A percentile compares a stretch with the other conserved stretches of the same genome.
Evolutionary conservation across 2,888 invertebrate genomes (phyloP).

Genomic region (Dusona sp.): DNA sequence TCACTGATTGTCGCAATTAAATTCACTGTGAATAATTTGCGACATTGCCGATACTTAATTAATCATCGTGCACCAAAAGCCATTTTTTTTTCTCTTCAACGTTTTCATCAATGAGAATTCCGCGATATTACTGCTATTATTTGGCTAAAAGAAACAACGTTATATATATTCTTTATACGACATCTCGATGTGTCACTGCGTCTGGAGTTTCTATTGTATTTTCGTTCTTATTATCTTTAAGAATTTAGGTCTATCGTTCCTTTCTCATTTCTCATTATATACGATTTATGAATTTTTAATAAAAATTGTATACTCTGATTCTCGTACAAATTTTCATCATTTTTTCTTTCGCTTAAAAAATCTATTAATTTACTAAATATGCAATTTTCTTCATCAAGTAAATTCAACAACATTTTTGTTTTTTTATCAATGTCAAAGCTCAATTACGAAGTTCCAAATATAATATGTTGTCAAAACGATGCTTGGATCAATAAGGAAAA

Average conservation of each 20-base stretch:
- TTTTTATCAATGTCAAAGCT: background rate
- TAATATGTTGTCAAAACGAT: background rate
- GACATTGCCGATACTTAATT: slow-evolving; percentile 29
- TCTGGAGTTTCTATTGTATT: slow-evolving; percentile 24
- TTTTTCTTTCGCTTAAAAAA: background rate
- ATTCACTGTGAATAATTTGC: slow-evolving; percentile 2
- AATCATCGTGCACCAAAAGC: slow-evolving; percentile 4
- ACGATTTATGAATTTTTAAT: slow-evolving; percentile 68
- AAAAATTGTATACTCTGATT: slow-evolving; percentile 56
- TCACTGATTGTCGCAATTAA: slow-evolving; percentile 14
- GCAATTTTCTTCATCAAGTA: background rate
- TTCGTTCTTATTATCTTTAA: slow-evolving; percentile 24
- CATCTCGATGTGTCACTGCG: slow-evolving; percentile 14
- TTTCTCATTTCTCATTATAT: slow-evolving; percentile 52
- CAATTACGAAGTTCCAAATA: background rate
- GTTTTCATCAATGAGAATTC: background rate
- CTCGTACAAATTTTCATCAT: background rate
- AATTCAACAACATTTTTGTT: background rate
- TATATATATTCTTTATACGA: background rate
- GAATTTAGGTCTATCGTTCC: slow-evolving; percentile 47
- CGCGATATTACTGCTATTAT: background rate
- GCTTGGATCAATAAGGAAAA: background rate
- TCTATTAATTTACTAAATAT: background rate
- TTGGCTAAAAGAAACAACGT: background rate
- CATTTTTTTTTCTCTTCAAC: background rate